Conservation (phyloP, 53 echinoderm and acorn worm species). For the Temnopleurus reevesii region DNA sequence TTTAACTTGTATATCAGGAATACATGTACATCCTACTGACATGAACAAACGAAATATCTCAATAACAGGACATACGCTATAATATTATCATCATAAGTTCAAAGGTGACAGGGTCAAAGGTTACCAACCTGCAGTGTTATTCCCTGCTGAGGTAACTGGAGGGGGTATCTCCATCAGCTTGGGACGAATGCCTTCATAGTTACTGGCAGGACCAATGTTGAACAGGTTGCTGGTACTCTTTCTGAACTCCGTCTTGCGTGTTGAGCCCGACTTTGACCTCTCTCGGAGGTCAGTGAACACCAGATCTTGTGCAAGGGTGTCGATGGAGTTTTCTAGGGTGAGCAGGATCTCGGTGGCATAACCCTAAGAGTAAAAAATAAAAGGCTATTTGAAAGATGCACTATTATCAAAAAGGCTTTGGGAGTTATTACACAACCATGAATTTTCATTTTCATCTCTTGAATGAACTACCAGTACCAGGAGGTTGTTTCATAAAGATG, state of each 20-base stretch:
- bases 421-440: no score
- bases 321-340: slow-evolving; percentile 90
- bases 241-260: slow-evolving; percentile 86
- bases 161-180: slow-evolving; percentile 76
- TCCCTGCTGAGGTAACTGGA: slow-evolving; percentile 51
- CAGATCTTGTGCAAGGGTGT: slow-evolving; percentile 80
- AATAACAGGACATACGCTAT: no score
- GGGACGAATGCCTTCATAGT: slow-evolving; percentile 80
- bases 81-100: no score
- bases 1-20: no score
- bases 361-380: slow-evolving; percentile 65
- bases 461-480: no score
- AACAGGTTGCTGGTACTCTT: slow-evolving; percentile 95
- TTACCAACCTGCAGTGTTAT: slow-evolving; percentile 66
- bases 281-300: slow-evolving; percentile 84
- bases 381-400: neutral
- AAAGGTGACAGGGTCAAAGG: neutral
- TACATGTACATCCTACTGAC: no score
- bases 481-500: no score
- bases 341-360: slow-evolving; percentile 97
- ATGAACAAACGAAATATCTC: no score
- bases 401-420: no score
- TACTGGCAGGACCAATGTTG: slow-evolving; percentile 70
- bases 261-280: slow-evolving; percentile 70
- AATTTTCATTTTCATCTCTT: no score